A percentile compares a stretch with the other conserved stretches of the same genome.
These are phyloP conservation scores for Sialia sialis DNA, from an alignment of 2,113 vertebrate species.

Conservation along the genomic window DNA sequence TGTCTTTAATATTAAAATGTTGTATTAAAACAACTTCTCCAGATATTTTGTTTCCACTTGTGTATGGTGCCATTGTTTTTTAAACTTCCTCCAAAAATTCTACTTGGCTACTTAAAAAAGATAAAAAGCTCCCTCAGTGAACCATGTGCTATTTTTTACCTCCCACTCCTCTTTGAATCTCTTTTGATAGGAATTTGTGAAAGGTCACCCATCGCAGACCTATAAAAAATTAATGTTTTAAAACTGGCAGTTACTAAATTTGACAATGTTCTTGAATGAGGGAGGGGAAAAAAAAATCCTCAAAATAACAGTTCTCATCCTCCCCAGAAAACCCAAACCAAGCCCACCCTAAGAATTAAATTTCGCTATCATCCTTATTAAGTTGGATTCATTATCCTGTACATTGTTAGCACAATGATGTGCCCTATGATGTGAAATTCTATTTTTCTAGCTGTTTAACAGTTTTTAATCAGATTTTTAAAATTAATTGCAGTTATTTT, in stretches of 20 bases:
- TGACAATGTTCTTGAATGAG: neutral
- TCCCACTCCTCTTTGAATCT: neutral
- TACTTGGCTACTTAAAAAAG: conserved; percentile 60
- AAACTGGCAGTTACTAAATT: neutral
- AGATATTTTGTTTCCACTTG: conserved; percentile 60
- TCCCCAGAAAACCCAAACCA: neutral
- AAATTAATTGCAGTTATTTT: neutral
- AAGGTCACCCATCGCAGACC: conserved; percentile 23
- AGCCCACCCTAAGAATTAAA: neutral
- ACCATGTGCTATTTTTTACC: neutral
- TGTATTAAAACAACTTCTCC: neutral
- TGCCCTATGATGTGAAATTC: neutral
- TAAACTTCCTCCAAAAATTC: conserved; percentile 59
- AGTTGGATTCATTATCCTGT: neutral
- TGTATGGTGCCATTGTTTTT: conserved; percentile 58
- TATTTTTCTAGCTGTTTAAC: conserved; percentile 26
- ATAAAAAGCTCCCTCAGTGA: neutral
- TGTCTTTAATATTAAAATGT: conserved; percentile 44
- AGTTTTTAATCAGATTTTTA: neutral
- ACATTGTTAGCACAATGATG: neutral
- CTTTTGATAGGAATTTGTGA: neutral
- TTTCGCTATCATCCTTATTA: neutral
- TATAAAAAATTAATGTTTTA: conserved; percentile 46
- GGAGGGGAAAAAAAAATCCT: neutral
- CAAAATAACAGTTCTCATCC: neutral